These are phyloP conservation scores for Julus scanicus DNA, from an alignment of 2,888 invertebrate genomes.

Conservation along the genomic window DNA sequence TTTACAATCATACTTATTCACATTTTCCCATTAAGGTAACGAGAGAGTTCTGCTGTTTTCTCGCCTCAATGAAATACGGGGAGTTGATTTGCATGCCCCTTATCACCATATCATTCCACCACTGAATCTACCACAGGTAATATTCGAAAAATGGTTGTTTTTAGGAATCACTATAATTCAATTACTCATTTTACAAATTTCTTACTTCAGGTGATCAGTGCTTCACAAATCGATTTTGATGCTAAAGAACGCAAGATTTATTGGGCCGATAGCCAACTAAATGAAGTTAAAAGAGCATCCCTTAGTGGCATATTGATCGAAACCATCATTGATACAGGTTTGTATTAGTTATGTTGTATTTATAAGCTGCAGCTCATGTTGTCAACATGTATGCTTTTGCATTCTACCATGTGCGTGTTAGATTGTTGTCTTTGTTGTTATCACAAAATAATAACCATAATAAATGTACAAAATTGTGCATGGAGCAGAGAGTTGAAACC, in stretches of 20 bases:
- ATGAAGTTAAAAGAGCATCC: constrained; percentile 78
- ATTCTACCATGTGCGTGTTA: no score
- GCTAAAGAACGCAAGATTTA: constrained; percentile 76
- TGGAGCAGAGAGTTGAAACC: no score
- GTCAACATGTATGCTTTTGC: no score
- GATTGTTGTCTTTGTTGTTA: no score
- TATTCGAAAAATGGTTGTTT: not conserved
- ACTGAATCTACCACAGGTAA: constrained; percentile 75
- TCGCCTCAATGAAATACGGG: constrained; percentile 80
- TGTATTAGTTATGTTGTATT: constrained; percentile 57
- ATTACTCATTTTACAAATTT: not conserved
- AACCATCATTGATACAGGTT: constrained; percentile 79
- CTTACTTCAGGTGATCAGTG: constrained; percentile 71
- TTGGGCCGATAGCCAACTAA: constrained; percentile 81
- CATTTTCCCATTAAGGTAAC: constrained; percentile 70
- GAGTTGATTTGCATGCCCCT: constrained; percentile 81
- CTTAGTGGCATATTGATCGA: constrained; percentile 77
- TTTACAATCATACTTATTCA: not conserved
- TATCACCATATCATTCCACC: constrained; percentile 84
- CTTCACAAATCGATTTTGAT: constrained; percentile 77
- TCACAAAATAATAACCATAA: no score
- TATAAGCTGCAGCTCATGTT: not conserved
- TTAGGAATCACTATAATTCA: not conserved
- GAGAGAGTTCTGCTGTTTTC: constrained; percentile 83
- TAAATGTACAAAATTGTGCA: no score